phyloP scores from a whole-genome alignment of 2,797 vertebrate species.

The Valencia hispanica region DNA sequence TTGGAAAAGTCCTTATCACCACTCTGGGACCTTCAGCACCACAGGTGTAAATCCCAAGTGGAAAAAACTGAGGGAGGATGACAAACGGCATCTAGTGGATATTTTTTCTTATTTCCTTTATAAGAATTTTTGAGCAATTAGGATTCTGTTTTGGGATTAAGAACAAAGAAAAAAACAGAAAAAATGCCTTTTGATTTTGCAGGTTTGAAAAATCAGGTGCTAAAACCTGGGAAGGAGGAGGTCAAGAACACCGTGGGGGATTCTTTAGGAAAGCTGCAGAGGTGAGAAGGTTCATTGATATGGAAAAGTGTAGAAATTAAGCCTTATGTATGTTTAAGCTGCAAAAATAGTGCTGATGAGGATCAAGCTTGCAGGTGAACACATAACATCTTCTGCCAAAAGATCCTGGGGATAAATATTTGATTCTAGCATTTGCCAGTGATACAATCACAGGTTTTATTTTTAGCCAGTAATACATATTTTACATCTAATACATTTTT shows the following conservation, averaged over 20 bases:
- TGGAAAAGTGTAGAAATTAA: neutral
- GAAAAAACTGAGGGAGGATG: constrained; percentile 67
- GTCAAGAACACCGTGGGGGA: constrained; percentile 89
- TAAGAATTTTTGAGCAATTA: constrained; percentile 27
- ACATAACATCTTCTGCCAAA: constrained; percentile 15
- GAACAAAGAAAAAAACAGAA: neutral
- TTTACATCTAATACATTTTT: constrained; percentile 73
- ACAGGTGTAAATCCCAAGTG: constrained; percentile 53
- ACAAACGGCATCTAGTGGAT: constrained; percentile 69
- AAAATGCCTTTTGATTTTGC: constrained; percentile 90
- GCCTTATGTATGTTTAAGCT: neutral
- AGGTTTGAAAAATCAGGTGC: constrained; percentile 88
- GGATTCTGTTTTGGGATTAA: constrained; percentile 32
- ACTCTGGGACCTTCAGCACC: constrained; percentile 56
- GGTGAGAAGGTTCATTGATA: constrained; percentile 81
- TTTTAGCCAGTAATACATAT: constrained; percentile 65
- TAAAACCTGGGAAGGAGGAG: constrained; percentile 91
- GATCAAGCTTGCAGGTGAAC: constrained; percentile 12
- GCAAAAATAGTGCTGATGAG: neutral
- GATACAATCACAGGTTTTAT: constrained; percentile 69
- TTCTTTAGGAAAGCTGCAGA: constrained; percentile 92
- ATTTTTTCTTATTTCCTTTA: constrained; percentile 19
- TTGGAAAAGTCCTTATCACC: constrained; percentile 45
- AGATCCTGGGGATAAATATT: constrained; percentile 66
- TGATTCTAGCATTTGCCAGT: constrained; percentile 58